Evolutionary conservation across 1,140 invertebrate genomes (phyloP).

Genomic region (Laupala kohalensis): DNA sequence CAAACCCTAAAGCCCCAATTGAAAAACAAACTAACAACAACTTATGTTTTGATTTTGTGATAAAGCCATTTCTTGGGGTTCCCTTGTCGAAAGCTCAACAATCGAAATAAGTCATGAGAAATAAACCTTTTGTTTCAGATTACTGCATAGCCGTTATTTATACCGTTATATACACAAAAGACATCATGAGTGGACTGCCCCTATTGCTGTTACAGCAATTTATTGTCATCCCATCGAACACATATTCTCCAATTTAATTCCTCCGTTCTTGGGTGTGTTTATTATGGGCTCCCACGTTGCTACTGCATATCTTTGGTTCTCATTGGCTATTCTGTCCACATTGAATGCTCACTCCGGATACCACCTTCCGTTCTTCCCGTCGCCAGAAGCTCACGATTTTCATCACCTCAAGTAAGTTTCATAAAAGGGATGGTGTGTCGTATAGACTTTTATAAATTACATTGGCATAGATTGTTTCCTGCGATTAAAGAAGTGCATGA

Average conservation of each 20-base stretch:
- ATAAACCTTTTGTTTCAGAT: conserved; percentile 33
- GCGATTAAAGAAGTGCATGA: no score
- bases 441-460: no score
- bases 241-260: conserved; percentile 67
- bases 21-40: no score
- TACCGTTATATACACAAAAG: conserved; percentile 78
- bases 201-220: conserved; percentile 66
- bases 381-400: conserved; percentile 83
- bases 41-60: no score
- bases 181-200: conserved; percentile 78
- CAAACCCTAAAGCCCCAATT: no score
- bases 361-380: conserved; percentile 76
- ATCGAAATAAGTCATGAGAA: no score
- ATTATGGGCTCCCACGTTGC: conserved; percentile 70
- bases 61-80: no score
- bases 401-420: conserved; percentile 72
- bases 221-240: conserved; percentile 84
- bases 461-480: no score
- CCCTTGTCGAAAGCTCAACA: no score
- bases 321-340: conserved; percentile 62
- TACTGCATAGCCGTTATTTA: conserved; percentile 58
- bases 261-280: conserved; percentile 65
- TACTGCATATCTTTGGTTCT: conserved; percentile 73
- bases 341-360: conserved; percentile 79
- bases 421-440: no score